phyloP scores from a whole-genome alignment of 2,888 invertebrate genomes.

The Hipparchia sbordonii region DNA sequence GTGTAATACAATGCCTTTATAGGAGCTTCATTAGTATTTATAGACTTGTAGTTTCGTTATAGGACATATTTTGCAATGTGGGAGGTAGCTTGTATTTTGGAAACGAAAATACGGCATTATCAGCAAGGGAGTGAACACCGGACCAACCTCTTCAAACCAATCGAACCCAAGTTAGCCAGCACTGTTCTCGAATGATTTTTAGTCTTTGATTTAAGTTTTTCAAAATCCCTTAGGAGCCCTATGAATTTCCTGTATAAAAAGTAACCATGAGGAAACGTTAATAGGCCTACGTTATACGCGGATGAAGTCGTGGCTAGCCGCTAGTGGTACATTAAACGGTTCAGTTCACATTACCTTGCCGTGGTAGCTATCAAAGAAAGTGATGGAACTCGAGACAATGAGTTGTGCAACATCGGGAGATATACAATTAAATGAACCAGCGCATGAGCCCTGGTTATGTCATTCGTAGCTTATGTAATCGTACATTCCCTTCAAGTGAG shows the following conservation, averaged over 20 bases:
- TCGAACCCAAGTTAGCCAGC: too few relatives aligned
- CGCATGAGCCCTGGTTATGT: slow-evolving; percentile 27
- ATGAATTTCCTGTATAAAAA: too few relatives aligned
- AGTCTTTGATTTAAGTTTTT: not conserved
- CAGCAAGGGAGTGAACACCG: too few relatives aligned
- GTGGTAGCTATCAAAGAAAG: slow-evolving; percentile 35
- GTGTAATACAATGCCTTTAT: too few relatives aligned
- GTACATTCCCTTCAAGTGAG: slow-evolving; percentile 26
- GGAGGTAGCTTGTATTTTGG: too few relatives aligned
- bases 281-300: not conserved
- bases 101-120: too few relatives aligned
- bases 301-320: not conserved
- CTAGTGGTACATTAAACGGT: not conserved
- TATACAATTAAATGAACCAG: slow-evolving; percentile 37
- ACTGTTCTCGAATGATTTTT: not conserved
- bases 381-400: slow-evolving; percentile 38
- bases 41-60: too few relatives aligned
- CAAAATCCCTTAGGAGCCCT: too few relatives aligned
- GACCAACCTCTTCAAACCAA: too few relatives aligned
- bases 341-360: slow-evolving; percentile 11
- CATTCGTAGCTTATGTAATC: slow-evolving; percentile 22
- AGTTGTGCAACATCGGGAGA: slow-evolving; percentile 37
- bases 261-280: too few relatives aligned
- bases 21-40: too few relatives aligned
- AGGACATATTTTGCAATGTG: too few relatives aligned